Evolutionary conservation across 2,888 invertebrate species (phyloP), one percentile per base, ranked within the genome.

Genomic region (Cheilosia scutellata): DNA sequence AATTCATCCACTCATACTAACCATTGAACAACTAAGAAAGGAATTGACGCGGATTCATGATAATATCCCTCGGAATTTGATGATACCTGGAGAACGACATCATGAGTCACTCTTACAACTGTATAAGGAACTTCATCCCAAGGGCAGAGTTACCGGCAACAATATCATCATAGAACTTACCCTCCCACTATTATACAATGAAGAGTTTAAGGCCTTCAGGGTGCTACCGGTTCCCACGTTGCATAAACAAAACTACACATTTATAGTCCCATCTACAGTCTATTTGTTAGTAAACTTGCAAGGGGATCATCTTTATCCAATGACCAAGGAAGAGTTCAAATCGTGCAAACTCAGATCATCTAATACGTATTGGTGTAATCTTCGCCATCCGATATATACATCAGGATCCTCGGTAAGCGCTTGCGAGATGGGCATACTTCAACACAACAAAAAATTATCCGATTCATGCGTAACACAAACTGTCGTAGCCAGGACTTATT

Each of bases 11-110:
- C 62, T 62, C 11, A 72, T 62, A 2, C 25, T 42, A 20, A 42
- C 53, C 5, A 40, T 72, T 25, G 27, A 72, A 11, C 57, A 65
- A 25, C 58, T 62, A n/a, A 58, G 62, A n/a, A 16, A 72, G 20
- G 65, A 58, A 20, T 11, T 75, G 13, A 58, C 5, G 5, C 42
- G 20, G 16, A 65, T 47, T 0, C 57, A 65, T 16, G 74, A 42
- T 9, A 53, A 63, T 20, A 33, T 71, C 31, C 20, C 37, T 9
- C 49, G 25, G 6, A 20, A 33, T 37, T 31, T 65, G 33, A 51
- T 65, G 65, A 49, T 65, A 51, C 65, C 49, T 20, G 51, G 11
- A 4, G 47, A 57, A 16, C 13, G 68, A 47, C 70, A 58, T 7
- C 47, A 20, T 25, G 47, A 71, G 31, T 71, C 58, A 0, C 47